phyloP scores from a whole-genome alignment of 1,140 invertebrate species.

The Augochlora pura region DNA sequence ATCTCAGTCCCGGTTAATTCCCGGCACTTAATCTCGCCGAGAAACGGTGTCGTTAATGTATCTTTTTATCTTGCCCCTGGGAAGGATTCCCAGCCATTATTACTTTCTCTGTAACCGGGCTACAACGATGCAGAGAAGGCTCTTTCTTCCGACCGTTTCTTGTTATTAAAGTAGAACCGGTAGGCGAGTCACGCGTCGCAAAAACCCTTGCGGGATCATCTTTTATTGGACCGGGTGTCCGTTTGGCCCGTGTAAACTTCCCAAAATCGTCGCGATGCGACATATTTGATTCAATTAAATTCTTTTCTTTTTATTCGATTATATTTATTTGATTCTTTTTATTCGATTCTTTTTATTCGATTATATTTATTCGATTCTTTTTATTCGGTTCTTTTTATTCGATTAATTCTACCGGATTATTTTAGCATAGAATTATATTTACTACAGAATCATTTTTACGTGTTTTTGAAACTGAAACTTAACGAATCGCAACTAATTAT shows the following conservation, averaged over 20 bases:
- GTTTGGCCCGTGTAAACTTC: background rate
- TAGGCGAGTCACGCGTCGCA: conserved; percentile 16
- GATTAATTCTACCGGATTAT: too few relatives aligned
- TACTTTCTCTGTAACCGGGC: conserved; percentile 2
- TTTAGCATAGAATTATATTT: too few relatives aligned
- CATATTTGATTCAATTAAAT: too few relatives aligned
- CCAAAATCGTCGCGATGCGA: background rate
- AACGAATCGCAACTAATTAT: too few relatives aligned
- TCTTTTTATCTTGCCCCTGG: background rate
- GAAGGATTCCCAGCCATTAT: conserved; percentile 5
- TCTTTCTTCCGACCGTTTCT: conserved; percentile 19
- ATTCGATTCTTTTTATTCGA: too few relatives aligned
- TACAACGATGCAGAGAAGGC: conserved; percentile 33
- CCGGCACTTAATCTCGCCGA: background rate
- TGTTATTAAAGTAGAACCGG: conserved; percentile 44
- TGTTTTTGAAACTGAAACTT: too few relatives aligned
- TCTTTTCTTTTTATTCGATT: too few relatives aligned
- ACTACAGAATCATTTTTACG: too few relatives aligned
- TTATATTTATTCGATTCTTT: too few relatives aligned
- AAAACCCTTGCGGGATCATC: conserved; percentile 17
- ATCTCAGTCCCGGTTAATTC: too few relatives aligned
- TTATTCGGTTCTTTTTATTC: too few relatives aligned
- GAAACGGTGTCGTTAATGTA: conserved; percentile 4
- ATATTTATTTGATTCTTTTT: too few relatives aligned
- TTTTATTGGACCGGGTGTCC: background rate